Evolutionary conservation across 2,888 invertebrate genomes (phyloP), one percentile per base, ranked within the genome.

Genomic region (Barypeithes pellucidus): DNA sequence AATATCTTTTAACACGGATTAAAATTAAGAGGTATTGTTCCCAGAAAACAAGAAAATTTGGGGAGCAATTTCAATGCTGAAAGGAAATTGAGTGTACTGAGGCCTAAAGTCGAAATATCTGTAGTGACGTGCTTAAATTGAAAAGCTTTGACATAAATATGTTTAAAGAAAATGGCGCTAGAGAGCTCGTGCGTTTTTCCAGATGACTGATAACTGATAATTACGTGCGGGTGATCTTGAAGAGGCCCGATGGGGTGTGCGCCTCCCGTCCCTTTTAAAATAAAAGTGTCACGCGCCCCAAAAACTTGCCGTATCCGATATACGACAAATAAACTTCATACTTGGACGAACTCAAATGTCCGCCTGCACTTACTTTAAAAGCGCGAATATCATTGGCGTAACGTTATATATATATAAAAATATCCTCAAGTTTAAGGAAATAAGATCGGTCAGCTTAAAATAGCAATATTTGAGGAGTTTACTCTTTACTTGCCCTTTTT

Each of bases 171-270:
- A 84, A 82, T 81, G 83, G 83, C 81, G 82, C 82, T 82, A 84
- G 85, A 85, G 84, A 84, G 84, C 82, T 83, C 81, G 84, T 82
- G 83, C 81, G 83, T 84, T 83, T 84, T 85, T 82, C 84, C 83
- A 83, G 81, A 80, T 79, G 81, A 82, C 67, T 79, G 85, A 83
- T 85, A 85, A 85, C 85, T 82, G 85, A 85, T 86, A 86, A 86
- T 86, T 86, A 86, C 85, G 85, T 84, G 83, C 85, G 85, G 85
- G 85, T 85, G 85, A 86, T 86, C 84, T 85, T 82, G 83, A 84
- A 85, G 84, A 84, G 84, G 84, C 77, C 80, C 80, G 76, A 60
- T 75, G 81, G 80, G 83, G 83, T 83, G 77, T 73, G 74, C 77
- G 80, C 81, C 80, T 77, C 80, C 80, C 77, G 70, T 71, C 75